Evolutionary conservation across 1,140 invertebrate genomes (phyloP).

Genomic region (Penaeus chinensis): DNA sequence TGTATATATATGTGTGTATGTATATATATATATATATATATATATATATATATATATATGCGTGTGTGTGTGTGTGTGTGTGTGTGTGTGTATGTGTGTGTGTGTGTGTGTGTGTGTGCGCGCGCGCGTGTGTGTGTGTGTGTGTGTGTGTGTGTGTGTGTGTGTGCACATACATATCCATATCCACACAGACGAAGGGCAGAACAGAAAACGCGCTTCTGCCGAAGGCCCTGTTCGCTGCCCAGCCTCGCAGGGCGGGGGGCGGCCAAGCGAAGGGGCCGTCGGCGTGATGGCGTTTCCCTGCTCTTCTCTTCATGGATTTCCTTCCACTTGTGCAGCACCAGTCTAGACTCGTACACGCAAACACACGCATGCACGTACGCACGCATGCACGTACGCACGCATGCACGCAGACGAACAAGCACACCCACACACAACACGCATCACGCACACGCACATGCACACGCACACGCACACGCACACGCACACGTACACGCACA

Average conservation of each 20-base stretch:
- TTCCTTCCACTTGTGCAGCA: too few species aligned
- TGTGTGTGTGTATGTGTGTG: slow-evolving; percentile 18
- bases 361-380: background rate
- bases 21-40: slow-evolving; percentile 10
- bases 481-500: too few species aligned
- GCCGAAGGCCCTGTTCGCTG: too few species aligned
- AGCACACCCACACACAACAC: too few species aligned
- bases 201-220: too few species aligned
- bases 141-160: background rate
- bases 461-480: too few species aligned
- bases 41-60: slow-evolving; percentile 1
- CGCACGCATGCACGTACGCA: background rate
- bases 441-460: too few species aligned
- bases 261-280: too few species aligned
- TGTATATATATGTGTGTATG: slow-evolving; percentile 20
- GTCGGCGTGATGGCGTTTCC: too few species aligned
- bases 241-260: too few species aligned
- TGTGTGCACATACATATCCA: background rate
- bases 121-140: background rate
- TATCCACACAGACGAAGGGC: background rate
- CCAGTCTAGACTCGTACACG: background rate
- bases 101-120: background rate
- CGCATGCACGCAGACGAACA: background rate
- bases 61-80: background rate
- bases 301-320: too few species aligned